Evolutionary conservation across 2,113 vertebrate species (phyloP).

Genomic region (Sinocyclocheilus anshuiensis): DNA sequence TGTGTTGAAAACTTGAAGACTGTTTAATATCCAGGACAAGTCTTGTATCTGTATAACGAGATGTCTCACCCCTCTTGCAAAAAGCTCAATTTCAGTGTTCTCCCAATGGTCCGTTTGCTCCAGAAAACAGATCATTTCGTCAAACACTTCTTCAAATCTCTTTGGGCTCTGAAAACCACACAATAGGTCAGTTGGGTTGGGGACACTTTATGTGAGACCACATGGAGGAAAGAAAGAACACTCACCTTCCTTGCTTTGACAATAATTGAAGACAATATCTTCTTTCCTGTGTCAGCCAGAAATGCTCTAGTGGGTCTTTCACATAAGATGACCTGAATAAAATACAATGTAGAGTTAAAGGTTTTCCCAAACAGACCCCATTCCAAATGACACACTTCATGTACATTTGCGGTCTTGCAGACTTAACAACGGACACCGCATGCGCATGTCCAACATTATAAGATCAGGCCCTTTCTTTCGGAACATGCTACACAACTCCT

Average conservation of each 20-base stretch:
- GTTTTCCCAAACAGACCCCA: too few relatives aligned
- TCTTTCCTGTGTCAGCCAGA: conserved; percentile 90
- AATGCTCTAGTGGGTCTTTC: conserved; percentile 86
- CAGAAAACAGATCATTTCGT: conserved; percentile 93
- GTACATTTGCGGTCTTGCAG: neutral
- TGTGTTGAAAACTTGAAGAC: too few relatives aligned
- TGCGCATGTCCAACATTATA: neutral
- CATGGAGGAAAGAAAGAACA: neutral
- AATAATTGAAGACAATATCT: conserved; percentile 90
- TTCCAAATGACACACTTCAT: too few relatives aligned
- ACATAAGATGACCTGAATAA: conserved; percentile 85
- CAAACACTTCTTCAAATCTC: conserved; percentile 94
- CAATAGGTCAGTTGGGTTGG: neutral
- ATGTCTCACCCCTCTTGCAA: conserved; percentile 84
- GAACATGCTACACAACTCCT: too few relatives aligned
- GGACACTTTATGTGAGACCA: neutral
- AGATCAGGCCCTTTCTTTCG: too few relatives aligned
- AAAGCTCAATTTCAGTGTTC: conserved; percentile 88
- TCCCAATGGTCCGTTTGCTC: conserved; percentile 91
- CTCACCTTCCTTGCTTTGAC: conserved; percentile 90
- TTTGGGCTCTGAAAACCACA: conserved; percentile 83
- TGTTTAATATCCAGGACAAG: neutral
- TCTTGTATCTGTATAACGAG: neutral
- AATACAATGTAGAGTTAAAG: neutral
- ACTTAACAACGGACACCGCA: neutral